Evolutionary conservation across 2,113 vertebrate species (phyloP), one percentile per base, ranked within the genome.

Genomic region (Cyprinodon variegatus): DNA sequence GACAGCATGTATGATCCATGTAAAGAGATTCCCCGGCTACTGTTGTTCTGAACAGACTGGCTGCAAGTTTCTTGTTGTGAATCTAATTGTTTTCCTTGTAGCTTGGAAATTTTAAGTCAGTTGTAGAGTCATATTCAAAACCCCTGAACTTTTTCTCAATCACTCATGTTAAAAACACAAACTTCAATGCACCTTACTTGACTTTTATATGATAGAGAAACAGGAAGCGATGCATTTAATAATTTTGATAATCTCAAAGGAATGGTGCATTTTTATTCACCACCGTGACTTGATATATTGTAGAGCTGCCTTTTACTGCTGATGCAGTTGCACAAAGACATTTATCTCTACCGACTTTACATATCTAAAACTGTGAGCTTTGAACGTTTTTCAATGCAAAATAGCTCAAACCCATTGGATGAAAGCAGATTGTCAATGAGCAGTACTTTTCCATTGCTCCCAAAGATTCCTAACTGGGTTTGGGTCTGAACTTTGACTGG

Each of bases 1-100:
- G 87, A 86, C 88, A 89, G 86, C 81, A 83, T 81, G 74, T 72
- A 46, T 86, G 87, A 85, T 91, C 86, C 89, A 77, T 89, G 83
- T 63, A 29, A 70, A 70, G 65, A 65, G 74, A 82, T 40, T 83
- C 43, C 70, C 80, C 67, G 72, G 74, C 70, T 66, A 46, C 82
- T 70, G 85, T 75, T 84, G 70, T 74, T 84, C 72, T 57, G 17
- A n/a, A 65, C 65, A 61, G 65, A 69, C 83, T 77, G 74, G 68
- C 43, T 65, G 70, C 41, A 53, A 46, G 43, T 72, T 81, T 81
- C 57, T 79, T 46, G 29, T 29, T 29, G 29, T 29, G 29, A 29
- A 29, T 29, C 29, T 29, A 29, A 29, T 29, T 29, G 29, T 29
- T 29, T 29, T 29, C 29, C 29, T 29, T 29, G 29, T 29, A 29